A percentile compares a stretch with the other conserved stretches of the same genome.
These are phyloP conservation scores for Thalassophryne amazonica DNA, from an alignment of 2,797 vertebrate genomes.

Conservation along the genomic window DNA sequence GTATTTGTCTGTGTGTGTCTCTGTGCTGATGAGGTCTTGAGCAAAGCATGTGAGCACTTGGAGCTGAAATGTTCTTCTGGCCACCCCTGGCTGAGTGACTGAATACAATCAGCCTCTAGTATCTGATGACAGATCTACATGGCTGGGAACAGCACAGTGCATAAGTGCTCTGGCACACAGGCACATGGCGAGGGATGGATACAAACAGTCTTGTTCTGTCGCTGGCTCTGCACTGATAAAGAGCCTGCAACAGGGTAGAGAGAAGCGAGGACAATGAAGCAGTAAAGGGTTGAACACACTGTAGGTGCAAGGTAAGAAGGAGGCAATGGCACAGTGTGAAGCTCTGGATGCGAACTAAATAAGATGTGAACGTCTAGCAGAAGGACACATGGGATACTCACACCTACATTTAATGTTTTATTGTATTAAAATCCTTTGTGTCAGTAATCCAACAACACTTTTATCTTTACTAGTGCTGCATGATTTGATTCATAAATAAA, in stretches of 20 bases:
- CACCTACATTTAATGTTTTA: too few species aligned
- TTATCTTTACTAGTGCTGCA: too few species aligned
- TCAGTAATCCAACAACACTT: too few species aligned
- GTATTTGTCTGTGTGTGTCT: conserved; percentile 14
- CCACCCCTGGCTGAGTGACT: conserved; percentile 45
- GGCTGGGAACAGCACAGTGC: conserved; percentile 23
- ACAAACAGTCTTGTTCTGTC: conserved; percentile 30
- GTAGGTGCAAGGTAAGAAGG: background rate
- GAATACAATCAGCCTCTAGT: conserved; percentile 39
- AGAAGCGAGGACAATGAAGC: background rate
- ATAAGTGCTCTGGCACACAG: conserved; percentile 11
- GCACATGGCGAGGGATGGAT: conserved; percentile 3
- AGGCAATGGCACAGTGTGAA: too few species aligned
- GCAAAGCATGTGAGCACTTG: conserved; percentile 33
- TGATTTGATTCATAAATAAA: too few species aligned
- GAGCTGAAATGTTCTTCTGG: conserved; percentile 31
- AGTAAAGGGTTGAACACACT: background rate
- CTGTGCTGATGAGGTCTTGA: conserved; percentile 27
- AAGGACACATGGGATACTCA: too few species aligned
- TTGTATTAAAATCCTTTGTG: too few species aligned
- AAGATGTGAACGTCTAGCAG: too few species aligned
- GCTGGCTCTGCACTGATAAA: conserved; percentile 33
- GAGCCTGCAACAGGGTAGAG: conserved; percentile 3
- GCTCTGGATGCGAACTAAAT: too few species aligned
- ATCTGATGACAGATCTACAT: conserved; percentile 58